Evolutionary conservation across 2,113 vertebrate genomes (phyloP), one percentile per base, ranked within the genome.

Genomic region (Propithecus coquereli): DNA sequence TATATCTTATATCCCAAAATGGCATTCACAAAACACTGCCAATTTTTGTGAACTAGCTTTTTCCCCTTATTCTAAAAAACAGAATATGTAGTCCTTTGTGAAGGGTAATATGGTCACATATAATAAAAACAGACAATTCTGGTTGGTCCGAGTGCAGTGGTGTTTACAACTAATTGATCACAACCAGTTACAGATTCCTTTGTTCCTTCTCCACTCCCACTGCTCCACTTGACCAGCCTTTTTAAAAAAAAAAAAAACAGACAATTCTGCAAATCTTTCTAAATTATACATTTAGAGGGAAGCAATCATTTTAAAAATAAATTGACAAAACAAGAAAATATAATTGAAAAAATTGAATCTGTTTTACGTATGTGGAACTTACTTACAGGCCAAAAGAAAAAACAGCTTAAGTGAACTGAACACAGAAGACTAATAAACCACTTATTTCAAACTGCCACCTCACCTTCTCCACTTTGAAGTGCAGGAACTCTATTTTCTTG

Each of bases 341-440:
- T 54, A 92, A 88, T 88, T 65, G 13, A 79, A 77, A 90, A 84
- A 61, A 87, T 74, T 88, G 43, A 50, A 50, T 54, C 45, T 57
- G 23, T 80, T 92, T 83, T 81, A 80, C 10, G 11, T 81, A 95
- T 76, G 77, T 90, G 76, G 70, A 86, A 92, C 27, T 40, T 52
- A 92, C 47, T n/a, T 85, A 82, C 70, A 93, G 77, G 54, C 82
- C 23, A 91, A 79, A 87, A 70, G 6, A 68, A 90, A 92, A 85
- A 87, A 37, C 8, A 74, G 65, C 14, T 50, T 80, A 81, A 91
- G 2, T 76, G 47, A 80, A 93, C 30, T 74, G 52, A 94, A 87
- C 52, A 90, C 2, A 73, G 37, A 81, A 77, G 22, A 92, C 57
- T 66, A 84, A 70, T 66, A 86, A 85, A 74, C 47, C 25, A 73